Evolutionary conservation across 2,888 invertebrate genomes (phyloP), one percentile per base, ranked within the genome.

Genomic region (Tortricodes alternella): DNA sequence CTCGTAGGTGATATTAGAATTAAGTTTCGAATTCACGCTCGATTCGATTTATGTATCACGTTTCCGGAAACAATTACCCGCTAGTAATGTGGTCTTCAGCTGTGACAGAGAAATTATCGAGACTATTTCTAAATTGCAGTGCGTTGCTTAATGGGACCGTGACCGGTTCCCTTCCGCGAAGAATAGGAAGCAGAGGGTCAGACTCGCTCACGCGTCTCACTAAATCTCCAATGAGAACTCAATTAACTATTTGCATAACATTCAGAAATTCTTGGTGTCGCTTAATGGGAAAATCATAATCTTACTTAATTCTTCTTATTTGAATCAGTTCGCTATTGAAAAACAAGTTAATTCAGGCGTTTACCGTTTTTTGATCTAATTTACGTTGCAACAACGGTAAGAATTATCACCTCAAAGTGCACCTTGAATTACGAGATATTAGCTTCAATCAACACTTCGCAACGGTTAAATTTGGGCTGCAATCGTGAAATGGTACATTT

Each of bases 1-100:
- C 67, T 61, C 64, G 62, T 66, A 63, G 63, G 65, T 46, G 69
- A 68, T 73, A 74, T 75, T 74, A 72, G 72, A 74, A 72, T 71
- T 70, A 74, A 71, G 68, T 67, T 71, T 76, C 71, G 71, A 68
- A 76, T 76, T 75, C 72, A 64, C 72, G 73, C 68, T 73, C 70
- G 65, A 71, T 75, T 78, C 76, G 77, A 82, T 83, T 85, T 81
- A 83, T 82, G 75, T 71, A 73, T 78, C 79, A 78, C 73, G 78
- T 75, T 60, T 68, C 71, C 72, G 80, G 83, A 82, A 83, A 82
- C 75, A 75, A 78, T 82, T 79, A 83, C 71, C 66, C 34, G 39
- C 48, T n/a, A 48, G 44, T 53, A 53, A 62, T 61, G 62, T 65
- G 66, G 68, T 73, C 65, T 68, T 71, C 72, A 70, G 65, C 64